phyloP scores from a whole-genome alignment of 2,797 vertebrate genomes.

The Acanthopagrus latus region DNA sequence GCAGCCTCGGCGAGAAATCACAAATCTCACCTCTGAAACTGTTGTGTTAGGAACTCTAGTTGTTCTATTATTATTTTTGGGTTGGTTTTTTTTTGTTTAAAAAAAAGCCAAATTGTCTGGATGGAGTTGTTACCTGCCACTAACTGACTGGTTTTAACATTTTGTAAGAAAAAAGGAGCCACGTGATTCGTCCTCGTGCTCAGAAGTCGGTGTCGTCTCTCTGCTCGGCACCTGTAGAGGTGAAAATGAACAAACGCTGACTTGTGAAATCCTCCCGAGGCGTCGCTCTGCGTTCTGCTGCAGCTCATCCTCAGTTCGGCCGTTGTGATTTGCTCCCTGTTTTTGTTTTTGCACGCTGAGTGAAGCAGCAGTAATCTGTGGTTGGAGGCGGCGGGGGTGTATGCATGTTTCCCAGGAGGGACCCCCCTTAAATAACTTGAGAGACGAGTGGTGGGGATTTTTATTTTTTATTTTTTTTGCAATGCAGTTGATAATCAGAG shows the following conservation, averaged over 20 bases:
- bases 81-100: no score
- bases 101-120: neutral
- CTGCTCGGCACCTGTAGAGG: neutral
- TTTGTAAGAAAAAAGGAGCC: neutral
- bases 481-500: slow-evolving; percentile 86
- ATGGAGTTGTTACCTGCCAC: neutral
- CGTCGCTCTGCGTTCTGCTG: slow-evolving; percentile 14
- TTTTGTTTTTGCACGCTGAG: slow-evolving; percentile 72
- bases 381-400: slow-evolving; percentile 21
- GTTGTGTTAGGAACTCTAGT: neutral
- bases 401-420: slow-evolving; percentile 35
- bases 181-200: neutral
- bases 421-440: slow-evolving; percentile 49
- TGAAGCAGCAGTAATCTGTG: slow-evolving; percentile 66
- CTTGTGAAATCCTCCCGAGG: slow-evolving; percentile 2
- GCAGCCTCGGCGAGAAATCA: neutral
- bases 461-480: slow-evolving; percentile 67
- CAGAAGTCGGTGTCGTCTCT: neutral
- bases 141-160: neutral
- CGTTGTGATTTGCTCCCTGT: slow-evolving; percentile 66
- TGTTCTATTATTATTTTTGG: no score
- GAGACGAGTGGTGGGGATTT: slow-evolving; percentile 27
- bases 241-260: neutral
- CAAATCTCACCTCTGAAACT: neutral
- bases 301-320: slow-evolving; percentile 34